Conservation (phyloP, 2,797 vertebrate genomes). For the Threskiornis aethiopicus region DNA sequence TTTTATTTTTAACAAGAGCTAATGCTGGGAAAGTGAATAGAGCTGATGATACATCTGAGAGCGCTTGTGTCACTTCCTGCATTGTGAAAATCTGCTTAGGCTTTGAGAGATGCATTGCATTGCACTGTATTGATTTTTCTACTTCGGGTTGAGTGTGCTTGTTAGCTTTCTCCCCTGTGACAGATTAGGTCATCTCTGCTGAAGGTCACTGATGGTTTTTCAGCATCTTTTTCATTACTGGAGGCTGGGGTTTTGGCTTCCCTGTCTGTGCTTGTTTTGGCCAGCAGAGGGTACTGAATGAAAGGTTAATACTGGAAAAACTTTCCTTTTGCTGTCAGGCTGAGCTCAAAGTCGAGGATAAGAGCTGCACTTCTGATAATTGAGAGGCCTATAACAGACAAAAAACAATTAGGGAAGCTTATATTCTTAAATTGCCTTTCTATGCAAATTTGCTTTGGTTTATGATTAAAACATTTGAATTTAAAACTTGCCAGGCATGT, state of each 20-base stretch:
- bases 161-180: not conserved
- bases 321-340: not conserved
- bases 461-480: not conserved
- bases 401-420: not conserved
- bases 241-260: not conserved
- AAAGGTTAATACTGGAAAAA: not conserved
- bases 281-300: slow-evolving; percentile 59
- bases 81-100: not conserved
- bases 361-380: not conserved
- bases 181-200: not conserved
- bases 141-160: not conserved
- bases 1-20: slow-evolving; percentile 12
- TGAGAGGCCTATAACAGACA: not conserved
- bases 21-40: not conserved
- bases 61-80: not conserved
- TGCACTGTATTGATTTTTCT: not conserved
- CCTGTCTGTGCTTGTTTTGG: not conserved
- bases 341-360: not conserved
- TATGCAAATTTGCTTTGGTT: not conserved
- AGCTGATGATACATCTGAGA: not conserved
- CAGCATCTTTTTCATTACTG: not conserved
- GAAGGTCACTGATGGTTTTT: not conserved
- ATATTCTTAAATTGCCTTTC: not conserved
- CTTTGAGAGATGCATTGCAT: not conserved
- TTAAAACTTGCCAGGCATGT: not conserved